phyloP scores from a whole-genome alignment of 2,113 vertebrate species.

The Calidris pugnax region DNA sequence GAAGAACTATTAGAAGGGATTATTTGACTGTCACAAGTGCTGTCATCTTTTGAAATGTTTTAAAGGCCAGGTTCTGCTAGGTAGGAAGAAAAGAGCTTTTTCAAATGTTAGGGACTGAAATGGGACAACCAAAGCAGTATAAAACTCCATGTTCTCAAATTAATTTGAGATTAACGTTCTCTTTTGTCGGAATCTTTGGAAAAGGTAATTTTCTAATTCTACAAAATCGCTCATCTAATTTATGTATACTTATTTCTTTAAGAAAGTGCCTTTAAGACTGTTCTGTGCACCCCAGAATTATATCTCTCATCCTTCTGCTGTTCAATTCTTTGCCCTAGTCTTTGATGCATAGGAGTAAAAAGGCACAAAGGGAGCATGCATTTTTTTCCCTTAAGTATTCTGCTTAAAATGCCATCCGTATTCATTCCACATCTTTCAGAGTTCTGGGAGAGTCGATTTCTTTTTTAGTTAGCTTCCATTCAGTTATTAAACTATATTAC shows the following conservation, averaged over 20 bases:
- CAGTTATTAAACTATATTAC: background rate
- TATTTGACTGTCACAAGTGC: background rate
- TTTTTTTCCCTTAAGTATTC: background rate
- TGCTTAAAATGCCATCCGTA: background rate
- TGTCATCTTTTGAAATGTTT: background rate
- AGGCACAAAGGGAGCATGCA: background rate
- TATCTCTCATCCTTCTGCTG: background rate
- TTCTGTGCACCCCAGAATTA: background rate
- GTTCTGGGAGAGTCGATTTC: background rate
- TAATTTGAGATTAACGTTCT: background rate
- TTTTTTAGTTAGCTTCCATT: background rate
- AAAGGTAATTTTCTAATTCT: background rate
- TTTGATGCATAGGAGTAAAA: background rate
- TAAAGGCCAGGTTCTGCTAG: background rate
- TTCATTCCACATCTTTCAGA: background rate
- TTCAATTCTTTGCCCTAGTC: background rate
- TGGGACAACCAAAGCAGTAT: background rate
- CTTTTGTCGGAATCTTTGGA: background rate
- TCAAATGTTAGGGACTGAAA: background rate
- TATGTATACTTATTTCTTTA: background rate
- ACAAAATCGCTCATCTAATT: background rate
- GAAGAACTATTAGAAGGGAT: background rate
- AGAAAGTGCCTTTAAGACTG: background rate
- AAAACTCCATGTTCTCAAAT: background rate
- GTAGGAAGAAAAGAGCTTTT: background rate